Evolutionary conservation across 1,140 invertebrate species (phyloP).

Genomic region (Drosophila micromelanica): DNA sequence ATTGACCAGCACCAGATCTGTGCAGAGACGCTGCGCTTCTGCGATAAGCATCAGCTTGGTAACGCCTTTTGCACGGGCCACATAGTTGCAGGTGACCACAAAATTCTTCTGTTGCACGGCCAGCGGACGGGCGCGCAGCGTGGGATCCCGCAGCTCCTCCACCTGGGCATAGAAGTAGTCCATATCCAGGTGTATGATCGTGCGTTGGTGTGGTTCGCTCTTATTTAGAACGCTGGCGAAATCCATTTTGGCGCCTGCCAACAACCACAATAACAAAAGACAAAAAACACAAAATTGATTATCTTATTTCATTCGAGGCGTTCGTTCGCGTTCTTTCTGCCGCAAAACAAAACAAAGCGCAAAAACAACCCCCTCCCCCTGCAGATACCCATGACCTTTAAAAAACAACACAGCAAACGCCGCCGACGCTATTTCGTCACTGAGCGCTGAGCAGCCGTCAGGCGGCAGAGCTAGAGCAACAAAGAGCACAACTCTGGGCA

Average conservation of each 20-base stretch:
- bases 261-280: not conserved
- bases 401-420: slow-evolving; percentile 11
- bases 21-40: slow-evolving; percentile 89
- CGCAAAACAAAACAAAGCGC: slow-evolving; percentile 9
- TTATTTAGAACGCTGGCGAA: slow-evolving; percentile 72
- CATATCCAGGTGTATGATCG: slow-evolving; percentile 91
- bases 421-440: slow-evolving; percentile 53
- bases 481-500: slow-evolving; percentile 13
- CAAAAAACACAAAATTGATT: not conserved
- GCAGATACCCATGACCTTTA: slow-evolving; percentile 45
- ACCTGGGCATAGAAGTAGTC: slow-evolving; percentile 94
- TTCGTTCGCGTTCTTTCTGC: slow-evolving; percentile 21
- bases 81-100: slow-evolving; percentile 92
- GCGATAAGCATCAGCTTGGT: slow-evolving; percentile 90
- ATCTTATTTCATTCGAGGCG: not conserved
- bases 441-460: slow-evolving; percentile 25
- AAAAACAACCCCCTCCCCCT: slow-evolving; percentile 26
- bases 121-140: slow-evolving; percentile 87
- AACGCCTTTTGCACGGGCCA: slow-evolving; percentile 89
- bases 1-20: slow-evolving; percentile 88
- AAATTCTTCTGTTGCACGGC: slow-evolving; percentile 92
- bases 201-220: slow-evolving; percentile 78
- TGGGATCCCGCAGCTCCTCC: slow-evolving; percentile 89
- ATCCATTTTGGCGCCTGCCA: slow-evolving; percentile 68
- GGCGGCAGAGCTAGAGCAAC: slow-evolving; percentile 5